Evolutionary conservation across 23 tunicate species (phyloP), one percentile per base, ranked within the genome.

Genomic region (Halocynthia aurantium): DNA sequence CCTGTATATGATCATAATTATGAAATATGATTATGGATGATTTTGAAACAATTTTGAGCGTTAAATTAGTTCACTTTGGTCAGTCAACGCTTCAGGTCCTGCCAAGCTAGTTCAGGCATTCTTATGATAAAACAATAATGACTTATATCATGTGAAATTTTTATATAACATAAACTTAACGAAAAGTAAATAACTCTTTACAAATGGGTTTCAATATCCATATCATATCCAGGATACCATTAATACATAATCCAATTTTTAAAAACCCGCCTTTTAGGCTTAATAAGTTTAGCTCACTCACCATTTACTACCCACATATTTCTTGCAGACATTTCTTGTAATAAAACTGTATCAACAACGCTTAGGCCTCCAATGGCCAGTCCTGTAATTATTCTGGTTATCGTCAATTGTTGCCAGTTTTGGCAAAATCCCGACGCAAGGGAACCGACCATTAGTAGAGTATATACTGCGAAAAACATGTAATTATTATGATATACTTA

Each of bases 341-440:
- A n/a, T 12, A 74, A 17, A 22, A 56, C 56, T n/a, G 78, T 74
- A 54, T 74, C 56, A 8, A 74, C 78, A 52, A 74, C 78, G 40
- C 78, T 74, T 0, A 74, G 78, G 17, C 78, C 78, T 13, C 78
- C 78, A 31, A 74, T 74, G 6, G 64, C 78, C 20, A 74, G 78
- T 8, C 78, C 78, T 15, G 64, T 54, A 7, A 74, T 8, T 10
- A 54, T 54, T 56, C 78, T 53, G 57, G 64, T 54, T 19, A 54
- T 44, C n/a, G 62, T 64, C 78, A 74, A 13, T 54, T 74, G 78
- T 74, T 74, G 63, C 78, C 78, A 74, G 21, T 54, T 74, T 64
- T 54, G 55, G 57, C 64, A 13, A n/a, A 74, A 74, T 13, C 78
- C 78, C 13, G 13, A 22, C 8, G 10, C 56, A 10, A 74, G 56